These are phyloP conservation scores for Phalacrocorax pelagicus DNA, from an alignment of 2,113 vertebrate genomes.

Conservation along the genomic window DNA sequence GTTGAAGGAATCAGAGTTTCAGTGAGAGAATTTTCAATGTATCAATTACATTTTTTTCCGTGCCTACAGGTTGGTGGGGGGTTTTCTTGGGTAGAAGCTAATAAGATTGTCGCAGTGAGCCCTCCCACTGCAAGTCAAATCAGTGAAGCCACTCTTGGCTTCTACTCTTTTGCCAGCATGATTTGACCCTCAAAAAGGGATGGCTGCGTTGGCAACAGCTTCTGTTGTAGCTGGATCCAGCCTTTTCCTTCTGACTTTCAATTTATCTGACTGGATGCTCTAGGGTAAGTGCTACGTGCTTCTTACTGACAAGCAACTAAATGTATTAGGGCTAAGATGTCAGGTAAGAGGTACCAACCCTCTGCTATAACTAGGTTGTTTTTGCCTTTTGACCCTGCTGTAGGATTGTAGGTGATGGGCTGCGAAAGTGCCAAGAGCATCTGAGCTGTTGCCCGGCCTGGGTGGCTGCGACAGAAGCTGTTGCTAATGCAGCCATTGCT, in stretches of 20 bases:
- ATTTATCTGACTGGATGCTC: background rate
- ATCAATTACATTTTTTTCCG: too few species aligned
- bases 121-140: background rate
- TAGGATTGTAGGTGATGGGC: background rate
- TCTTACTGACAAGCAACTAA: background rate
- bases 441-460: background rate
- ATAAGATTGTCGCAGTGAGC: background rate
- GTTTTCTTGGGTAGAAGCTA: background rate
- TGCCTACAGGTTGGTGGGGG: fast-evolving
- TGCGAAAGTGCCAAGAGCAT: background rate
- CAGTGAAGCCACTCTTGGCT: background rate
- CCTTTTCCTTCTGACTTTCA: background rate
- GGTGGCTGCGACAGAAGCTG: background rate
- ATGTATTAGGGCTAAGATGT: background rate
- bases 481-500: background rate
- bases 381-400: background rate
- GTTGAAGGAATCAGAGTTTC: background rate
- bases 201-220: background rate
- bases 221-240: background rate
- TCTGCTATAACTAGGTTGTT: background rate
- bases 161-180: background rate
- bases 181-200: background rate
- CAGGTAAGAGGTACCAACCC: background rate
- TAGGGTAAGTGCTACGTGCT: background rate
- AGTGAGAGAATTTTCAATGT: background rate